phyloP scores from a whole-genome alignment of 1,140 invertebrate genomes.

The Lanistes nyassanus region DNA sequence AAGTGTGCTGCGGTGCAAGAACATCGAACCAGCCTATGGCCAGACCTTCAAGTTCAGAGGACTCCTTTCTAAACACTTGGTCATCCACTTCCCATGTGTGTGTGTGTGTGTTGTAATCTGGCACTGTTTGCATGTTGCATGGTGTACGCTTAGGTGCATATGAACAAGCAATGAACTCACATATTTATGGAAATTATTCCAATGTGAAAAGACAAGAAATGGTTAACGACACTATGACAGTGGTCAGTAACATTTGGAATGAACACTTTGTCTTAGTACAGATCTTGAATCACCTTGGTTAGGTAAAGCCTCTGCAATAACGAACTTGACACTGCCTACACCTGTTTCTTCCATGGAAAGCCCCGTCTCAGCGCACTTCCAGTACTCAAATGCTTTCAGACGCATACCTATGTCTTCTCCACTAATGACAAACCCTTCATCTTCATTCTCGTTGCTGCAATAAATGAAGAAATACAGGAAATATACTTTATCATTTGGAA shows the following conservation, averaged over 20 bases:
- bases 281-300: constrained; percentile 54
- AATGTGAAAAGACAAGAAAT: neutral
- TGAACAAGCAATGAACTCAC: neutral
- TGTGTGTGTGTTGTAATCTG: too few relatives aligned
- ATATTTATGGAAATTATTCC: neutral
- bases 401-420: constrained; percentile 55
- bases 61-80: too few relatives aligned
- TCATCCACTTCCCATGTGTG: too few relatives aligned
- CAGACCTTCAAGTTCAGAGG: too few relatives aligned
- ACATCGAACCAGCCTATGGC: too few relatives aligned
- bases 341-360: constrained; percentile 29
- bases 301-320: constrained; percentile 69
- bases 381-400: constrained; percentile 71
- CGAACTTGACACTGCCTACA: constrained; percentile 64
- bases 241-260: too few relatives aligned
- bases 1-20: too few relatives aligned
- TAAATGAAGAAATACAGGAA: constrained; percentile 2
- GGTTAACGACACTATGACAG: too few relatives aligned
- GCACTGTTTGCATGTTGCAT: too few relatives aligned
- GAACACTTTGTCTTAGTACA: neutral
- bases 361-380: constrained; percentile 70
- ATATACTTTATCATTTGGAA: neutral
- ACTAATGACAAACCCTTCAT: constrained; percentile 68
- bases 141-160: neutral
- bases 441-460: constrained; percentile 55